A percentile compares a stretch with the other conserved stretches of the same genome.
These are phyloP conservation scores for Delphinus delphis DNA, from an alignment of 2,113 vertebrate genomes.

Conservation along the genomic window DNA sequence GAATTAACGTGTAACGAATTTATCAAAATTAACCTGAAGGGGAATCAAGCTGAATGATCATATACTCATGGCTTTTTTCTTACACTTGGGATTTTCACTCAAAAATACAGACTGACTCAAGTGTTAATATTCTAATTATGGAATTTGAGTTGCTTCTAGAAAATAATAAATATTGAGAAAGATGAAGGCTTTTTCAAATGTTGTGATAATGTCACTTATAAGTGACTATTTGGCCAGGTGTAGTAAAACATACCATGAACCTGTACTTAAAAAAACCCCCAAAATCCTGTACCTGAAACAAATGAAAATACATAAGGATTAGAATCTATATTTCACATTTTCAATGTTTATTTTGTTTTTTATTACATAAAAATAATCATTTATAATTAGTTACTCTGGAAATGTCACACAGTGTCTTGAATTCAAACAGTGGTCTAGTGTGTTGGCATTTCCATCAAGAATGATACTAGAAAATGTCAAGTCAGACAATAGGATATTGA, in stretches of 20 bases:
- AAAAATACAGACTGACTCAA: background rate
- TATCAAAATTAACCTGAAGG: background rate
- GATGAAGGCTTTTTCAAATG: background rate
- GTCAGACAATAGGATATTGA: background rate
- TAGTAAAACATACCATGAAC: background rate
- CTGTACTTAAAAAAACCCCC: background rate
- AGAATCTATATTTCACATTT: constrained; percentile 12
- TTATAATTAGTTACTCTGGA: constrained; percentile 16
- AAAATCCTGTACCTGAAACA: background rate
- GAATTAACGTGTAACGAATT: background rate
- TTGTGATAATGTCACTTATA: background rate
- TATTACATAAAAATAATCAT: constrained; percentile 47
- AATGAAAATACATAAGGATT: background rate
- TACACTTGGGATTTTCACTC: background rate
- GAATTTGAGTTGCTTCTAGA: constrained; percentile 2
- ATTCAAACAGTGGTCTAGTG: background rate
- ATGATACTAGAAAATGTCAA: background rate
- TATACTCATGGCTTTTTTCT: background rate
- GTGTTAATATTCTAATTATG: background rate
- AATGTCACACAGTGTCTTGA: background rate
- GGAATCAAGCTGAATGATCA: background rate
- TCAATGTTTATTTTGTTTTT: constrained; percentile 42
- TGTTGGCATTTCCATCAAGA: background rate
- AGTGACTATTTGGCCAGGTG: background rate
- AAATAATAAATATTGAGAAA: constrained; percentile 1